These are phyloP conservation scores for Limnothrissa miodon DNA, from an alignment of 2,113 vertebrate species.

Conservation along the genomic window DNA sequence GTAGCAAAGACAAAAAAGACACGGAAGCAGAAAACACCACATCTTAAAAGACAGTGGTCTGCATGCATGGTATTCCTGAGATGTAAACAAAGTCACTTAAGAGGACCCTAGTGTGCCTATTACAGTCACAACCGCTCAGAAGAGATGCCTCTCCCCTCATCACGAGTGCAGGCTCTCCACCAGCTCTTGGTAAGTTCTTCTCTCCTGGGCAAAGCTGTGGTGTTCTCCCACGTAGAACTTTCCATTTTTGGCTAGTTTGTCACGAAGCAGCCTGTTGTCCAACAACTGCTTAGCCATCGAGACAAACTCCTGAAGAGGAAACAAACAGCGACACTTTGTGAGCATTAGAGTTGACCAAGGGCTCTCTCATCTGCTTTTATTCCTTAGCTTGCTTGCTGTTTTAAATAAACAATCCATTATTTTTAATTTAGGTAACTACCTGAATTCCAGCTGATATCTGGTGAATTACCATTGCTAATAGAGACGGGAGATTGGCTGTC, in stretches of 20 bases:
- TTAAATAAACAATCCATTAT: background rate
- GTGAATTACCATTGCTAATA: background rate
- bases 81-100: background rate
- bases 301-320: conserved; percentile 83
- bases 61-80: background rate
- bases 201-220: conserved; percentile 76
- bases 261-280: conserved; percentile 67
- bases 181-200: conserved; percentile 78
- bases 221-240: conserved; percentile 72
- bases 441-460: background rate
- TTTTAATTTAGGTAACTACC: background rate
- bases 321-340: conserved; percentile 4
- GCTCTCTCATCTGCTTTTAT: background rate
- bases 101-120: background rate
- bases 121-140: background rate
- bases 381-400: background rate
- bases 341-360: background rate
- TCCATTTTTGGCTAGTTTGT: conserved; percentile 69
- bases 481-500: background rate
- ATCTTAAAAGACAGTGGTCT: background rate
- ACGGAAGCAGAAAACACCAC: background rate
- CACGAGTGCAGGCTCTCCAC: conserved; percentile 65
- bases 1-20: background rate
- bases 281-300: conserved; percentile 78
- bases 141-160: background rate